Conservation (phyloP, 2,888 invertebrate species). For the Acrobasis consociella region DNA sequence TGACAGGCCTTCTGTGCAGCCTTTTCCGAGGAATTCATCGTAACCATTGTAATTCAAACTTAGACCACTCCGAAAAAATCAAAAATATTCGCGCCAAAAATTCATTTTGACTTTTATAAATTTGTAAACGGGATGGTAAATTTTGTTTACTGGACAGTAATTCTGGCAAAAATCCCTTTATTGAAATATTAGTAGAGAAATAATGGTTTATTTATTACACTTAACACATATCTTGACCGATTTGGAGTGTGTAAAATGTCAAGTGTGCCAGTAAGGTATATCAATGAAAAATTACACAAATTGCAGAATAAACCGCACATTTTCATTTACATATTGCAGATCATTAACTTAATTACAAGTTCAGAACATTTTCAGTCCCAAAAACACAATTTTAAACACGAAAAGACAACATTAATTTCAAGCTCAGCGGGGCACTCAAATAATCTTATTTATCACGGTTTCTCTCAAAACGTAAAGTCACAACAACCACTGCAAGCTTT, state of each 20-base stretch:
- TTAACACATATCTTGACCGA: neutral
- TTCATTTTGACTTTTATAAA: constrained; percentile 8
- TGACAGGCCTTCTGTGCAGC: constrained; percentile 80
- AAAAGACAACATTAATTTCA: neutral
- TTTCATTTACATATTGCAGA: neutral
- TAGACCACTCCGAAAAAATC: constrained; percentile 26
- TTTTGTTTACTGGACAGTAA: neutral
- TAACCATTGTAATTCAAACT: constrained; percentile 71
- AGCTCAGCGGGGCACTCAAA: neutral
- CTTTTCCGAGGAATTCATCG: constrained; percentile 80
- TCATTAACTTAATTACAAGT: neutral
- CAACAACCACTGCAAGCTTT: constrained; percentile 28
- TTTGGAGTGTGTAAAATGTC: neutral
- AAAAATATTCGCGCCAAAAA: constrained; percentile 34
- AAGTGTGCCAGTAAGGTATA: neutral
- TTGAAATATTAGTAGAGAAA: neutral
- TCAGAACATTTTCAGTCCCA: constrained; percentile 10
- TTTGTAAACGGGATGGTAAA: neutral
- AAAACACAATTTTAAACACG: constrained; percentile 13
- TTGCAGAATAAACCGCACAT: neutral
- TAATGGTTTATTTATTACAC: neutral
- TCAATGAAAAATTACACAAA: constrained; percentile 9
- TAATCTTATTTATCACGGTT: constrained; percentile 15
- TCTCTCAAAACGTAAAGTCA: constrained; percentile 29
- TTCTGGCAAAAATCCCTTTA: neutral